Conservation (phyloP, 2,113 vertebrate species). For the Arenaria interpres region DNA sequence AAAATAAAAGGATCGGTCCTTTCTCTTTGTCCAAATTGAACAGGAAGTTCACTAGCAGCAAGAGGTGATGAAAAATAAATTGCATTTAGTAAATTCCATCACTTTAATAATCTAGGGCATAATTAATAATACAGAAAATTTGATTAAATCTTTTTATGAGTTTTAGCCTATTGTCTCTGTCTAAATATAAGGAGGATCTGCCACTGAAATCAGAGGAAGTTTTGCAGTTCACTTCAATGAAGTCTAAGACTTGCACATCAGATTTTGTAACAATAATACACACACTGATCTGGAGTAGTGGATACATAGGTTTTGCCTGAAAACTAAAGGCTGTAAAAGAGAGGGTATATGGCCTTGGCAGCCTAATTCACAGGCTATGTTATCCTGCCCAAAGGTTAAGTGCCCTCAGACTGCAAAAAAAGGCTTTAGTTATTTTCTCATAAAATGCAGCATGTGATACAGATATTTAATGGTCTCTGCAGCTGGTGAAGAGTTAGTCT, state of each 20-base stretch:
- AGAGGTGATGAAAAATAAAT: not conserved
- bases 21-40: not conserved
- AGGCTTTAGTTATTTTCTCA: not conserved
- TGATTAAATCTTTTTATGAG: not conserved
- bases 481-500: not conserved
- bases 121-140: not conserved
- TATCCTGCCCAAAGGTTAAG: not conserved
- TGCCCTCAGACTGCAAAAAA: not conserved
- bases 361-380: not conserved
- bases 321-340: not conserved
- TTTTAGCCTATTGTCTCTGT: not conserved
- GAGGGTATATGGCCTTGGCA: not conserved
- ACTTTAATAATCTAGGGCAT: not conserved
- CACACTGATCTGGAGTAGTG: not conserved
- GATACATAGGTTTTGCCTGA: not conserved
- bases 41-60: not conserved
- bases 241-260: not conserved
- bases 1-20: not conserved
- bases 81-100: not conserved
- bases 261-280: not conserved
- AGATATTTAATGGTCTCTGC: not conserved
- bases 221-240: not conserved
- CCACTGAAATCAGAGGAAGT: not conserved
- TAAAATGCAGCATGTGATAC: not conserved
- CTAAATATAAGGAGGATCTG: not conserved